Base-by-base conservation (phyloP, 1,140 invertebrate species). In the Parapsyche elsis region DNA sequence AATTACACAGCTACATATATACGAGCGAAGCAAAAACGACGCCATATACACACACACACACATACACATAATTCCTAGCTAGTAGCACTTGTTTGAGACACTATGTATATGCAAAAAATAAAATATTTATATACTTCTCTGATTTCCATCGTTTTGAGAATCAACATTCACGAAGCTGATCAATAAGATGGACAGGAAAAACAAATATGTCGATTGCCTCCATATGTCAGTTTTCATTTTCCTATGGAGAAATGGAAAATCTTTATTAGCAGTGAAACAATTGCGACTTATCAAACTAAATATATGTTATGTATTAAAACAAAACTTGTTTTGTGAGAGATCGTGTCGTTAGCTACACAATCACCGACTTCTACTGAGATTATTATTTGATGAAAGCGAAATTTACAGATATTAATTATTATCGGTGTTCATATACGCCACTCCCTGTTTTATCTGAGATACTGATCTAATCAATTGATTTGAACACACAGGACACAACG, bases 351-450 rank as follows among this genome's bases (percentile, higher is more conserved):
- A 38, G 30, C 7, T 7, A 38, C 1, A 38, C 30, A 38, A 38
- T 38, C 7, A 7, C 30, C 7, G 7, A 1, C 1, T 7, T 38
- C 2, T 38, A 53, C 49, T 53, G 49, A 46, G 45, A 46, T n/a
- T 38, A 38, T 38, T n/a, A n/a, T n/a, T n/a, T 4, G 30, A 21
- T 61, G 57, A 61, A 61, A 61, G 57, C 57, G 57, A 61, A 61
- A 61, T n/a, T 53, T 19, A 61, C 16, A 19, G 16, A 61, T 61
- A 19, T 9, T 9, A 61, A 61, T 61, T 61, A 61, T 61, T 21
- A 61, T 9, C 57, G 0, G 16, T 57, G 19, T 57, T 16, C 53
- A 14, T n/a, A n/a, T 38, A 38, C 1, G 7, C 30, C 30, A 38
- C 30, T 38, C 30, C 30, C 30, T 7, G n/a, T n/a, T n/a, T n/a